A percentile compares a stretch with the other conserved stretches of the same genome.
phyloP scores from a whole-genome alignment of 2,113 vertebrate genomes.

The Pyrgilauda ruficollis region DNA sequence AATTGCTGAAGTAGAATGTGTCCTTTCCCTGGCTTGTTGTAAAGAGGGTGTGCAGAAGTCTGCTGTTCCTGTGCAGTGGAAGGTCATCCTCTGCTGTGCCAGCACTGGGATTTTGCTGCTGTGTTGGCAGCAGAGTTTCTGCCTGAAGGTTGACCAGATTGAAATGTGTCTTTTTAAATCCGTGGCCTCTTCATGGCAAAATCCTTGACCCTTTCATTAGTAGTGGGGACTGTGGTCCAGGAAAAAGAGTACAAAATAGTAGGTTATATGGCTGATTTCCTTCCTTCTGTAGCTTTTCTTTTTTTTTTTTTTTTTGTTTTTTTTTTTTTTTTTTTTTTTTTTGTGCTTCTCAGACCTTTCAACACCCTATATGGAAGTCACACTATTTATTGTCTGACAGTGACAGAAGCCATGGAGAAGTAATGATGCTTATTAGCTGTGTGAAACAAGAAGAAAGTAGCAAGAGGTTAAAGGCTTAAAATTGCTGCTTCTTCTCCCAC shows the following conservation, averaged over 20 bases:
- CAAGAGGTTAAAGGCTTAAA: neutral
- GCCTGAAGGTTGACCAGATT: neutral
- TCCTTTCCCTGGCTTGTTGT: neutral
- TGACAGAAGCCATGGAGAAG: neutral
- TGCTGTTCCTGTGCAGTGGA: neutral
- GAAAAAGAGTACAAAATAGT: neutral
- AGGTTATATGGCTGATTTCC: neutral
- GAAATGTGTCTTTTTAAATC: neutral
- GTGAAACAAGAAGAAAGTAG: neutral
- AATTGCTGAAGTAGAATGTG: neutral
- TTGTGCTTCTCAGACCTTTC: neutral
- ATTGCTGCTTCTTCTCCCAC: neutral
- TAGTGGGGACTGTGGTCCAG: neutral
- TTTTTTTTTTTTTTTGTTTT: neutral
- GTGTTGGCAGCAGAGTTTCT: neutral
- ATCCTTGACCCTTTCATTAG: neutral
- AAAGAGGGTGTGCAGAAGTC: neutral
- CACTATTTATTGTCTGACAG: neutral
- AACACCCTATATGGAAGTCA: neutral
- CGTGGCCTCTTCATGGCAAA: neutral
- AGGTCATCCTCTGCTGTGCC: neutral
- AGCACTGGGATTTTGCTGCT: neutral
- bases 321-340: neutral
- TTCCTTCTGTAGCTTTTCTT: neutral
- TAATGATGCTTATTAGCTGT: neutral